phyloP scores from a whole-genome alignment of 35 echinoderm and acorn worm genomes.

The Eucidaris tribuloides region DNA sequence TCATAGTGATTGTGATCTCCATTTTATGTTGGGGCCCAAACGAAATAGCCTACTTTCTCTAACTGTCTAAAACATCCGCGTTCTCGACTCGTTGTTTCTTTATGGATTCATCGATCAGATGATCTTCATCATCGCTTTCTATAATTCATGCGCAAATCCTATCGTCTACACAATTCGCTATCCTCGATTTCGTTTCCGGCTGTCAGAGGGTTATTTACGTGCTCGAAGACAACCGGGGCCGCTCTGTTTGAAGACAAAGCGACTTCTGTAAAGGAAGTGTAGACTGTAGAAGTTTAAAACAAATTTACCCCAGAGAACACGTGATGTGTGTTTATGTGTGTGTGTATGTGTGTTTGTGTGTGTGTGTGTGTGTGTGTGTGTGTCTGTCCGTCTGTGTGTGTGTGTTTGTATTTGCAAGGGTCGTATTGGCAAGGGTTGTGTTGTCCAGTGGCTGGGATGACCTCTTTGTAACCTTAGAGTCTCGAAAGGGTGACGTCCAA shows the following conservation, averaged over 20 bases:
- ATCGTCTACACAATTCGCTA: slow-evolving; percentile 82
- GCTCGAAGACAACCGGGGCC: background rate
- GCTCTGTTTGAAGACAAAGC: background rate
- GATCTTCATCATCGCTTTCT: slow-evolving; percentile 60
- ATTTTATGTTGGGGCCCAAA: slow-evolving; percentile 90
- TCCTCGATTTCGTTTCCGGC: slow-evolving; percentile 63
- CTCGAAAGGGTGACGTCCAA: no score
- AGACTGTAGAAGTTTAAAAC: no score
- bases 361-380: no score
- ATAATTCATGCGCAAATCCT: slow-evolving; percentile 92
- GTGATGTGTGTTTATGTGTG: no score
- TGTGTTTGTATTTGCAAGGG: no score
- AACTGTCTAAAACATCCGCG: slow-evolving; percentile 78
- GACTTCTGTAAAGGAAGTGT: no score
- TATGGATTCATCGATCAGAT: slow-evolving; percentile 46
- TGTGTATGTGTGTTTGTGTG: no score
- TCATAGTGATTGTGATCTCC: slow-evolving; percentile 79
- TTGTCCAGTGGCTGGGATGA: no score
- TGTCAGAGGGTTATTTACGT: slow-evolving; percentile 21
- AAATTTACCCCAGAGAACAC: no score
- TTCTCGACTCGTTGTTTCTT: slow-evolving; percentile 40
- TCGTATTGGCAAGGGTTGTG: no score
- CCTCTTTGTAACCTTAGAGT: no score
- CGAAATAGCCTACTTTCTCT: slow-evolving; percentile 50
- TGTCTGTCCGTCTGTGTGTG: no score